Evolutionary conservation across 2,797 vertebrate genomes (phyloP), one percentile per base, ranked within the genome.

Genomic region (Alauda arvensis): DNA sequence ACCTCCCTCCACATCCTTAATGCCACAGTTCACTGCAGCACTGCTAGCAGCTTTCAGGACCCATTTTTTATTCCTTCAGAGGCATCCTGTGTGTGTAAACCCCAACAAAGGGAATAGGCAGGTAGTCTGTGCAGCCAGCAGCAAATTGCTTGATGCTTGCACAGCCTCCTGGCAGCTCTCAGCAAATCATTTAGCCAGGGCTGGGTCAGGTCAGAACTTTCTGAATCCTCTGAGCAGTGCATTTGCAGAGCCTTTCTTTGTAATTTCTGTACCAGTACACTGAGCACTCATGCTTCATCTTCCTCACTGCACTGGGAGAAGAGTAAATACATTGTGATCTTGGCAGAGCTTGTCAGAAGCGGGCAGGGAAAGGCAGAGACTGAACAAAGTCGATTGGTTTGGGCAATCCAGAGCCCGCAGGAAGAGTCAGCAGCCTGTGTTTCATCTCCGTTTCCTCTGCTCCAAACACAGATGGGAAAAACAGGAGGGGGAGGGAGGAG

Each of bases 401-500:
- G 69, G 66, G 82, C 6, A 19, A 92, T 70, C 23, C 2, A 6
- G 86, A 92, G 88, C 88, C 80, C 0, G 28, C 84, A 88, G 92
- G 81, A 84, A 92, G 88, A 94, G 77, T 56, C 70, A 77, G 88
- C 75, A 87, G 90, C 56, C 90, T 83, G 83, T 31, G 49, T 72
- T 93, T 91, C 77, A 85, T 91, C 91, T 91, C 88, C 1, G 1
- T 82, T 90, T 94, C 88, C 85, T 94, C 88, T 81, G 77, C 85
- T 88, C 70, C 77, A 69, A 88, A 66, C 79, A 45, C 76, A 93
- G 85, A 93, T 90, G 84, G 79, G 60, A 91, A 92, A 91, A 94
- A 85, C 79, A 83, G 60, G 83, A 86, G 76, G 51, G 60, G 82
- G 79, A 68, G 91, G 82, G 53, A 85, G 70, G 34, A 83, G 24